Base-by-base conservation (phyloP, 2,113 vertebrate species). In the Cranoglanis bouderius region DNA sequence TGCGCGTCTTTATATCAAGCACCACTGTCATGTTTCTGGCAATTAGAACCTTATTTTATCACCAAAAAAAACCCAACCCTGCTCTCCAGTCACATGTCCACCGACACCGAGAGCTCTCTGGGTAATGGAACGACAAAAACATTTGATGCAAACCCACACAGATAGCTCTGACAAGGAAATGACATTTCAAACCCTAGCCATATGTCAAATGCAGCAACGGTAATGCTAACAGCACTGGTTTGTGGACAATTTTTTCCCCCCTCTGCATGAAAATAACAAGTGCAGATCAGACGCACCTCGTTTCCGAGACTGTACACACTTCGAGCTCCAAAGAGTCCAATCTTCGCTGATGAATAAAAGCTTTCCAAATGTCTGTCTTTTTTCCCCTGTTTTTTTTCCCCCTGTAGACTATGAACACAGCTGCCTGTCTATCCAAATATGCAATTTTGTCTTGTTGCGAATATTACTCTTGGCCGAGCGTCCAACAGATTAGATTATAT, bases 401-500 rank as follows among this genome's bases (percentile, higher is more conserved):
- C 57, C 46, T 0, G 26, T 89, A 85, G 78, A 84, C 90, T 59
- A 90, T 86, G 88, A 93, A 94, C 90, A 89, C 86, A 81, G 80
- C 88, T 91, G 88, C 93, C 90, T 92, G 90, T 91, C 90, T 89
- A 90, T 92, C 89, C 90, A 90, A 89, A 93, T 91, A 91, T 82
- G 88, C 91, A 88, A 85, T 91, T 90, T 90, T 63, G 78, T 82
- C 72, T 70, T 88, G 89, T 80, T 70, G 90, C 19, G 88, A 80
- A 89, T 91, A 90, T 93, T 89, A 89, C 92, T 93, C 81, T 93
- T 84, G 91, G 93, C 93, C 85, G 78, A 49, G 84, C 26, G 65
- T 89, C 88, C 59, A 85, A 80, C 86, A 92, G 89, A 94, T 94
- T 92, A 94, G 92, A 94, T 95, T 91, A 91, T 92, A 94, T 89